Percentiles rank a stretch among this genome's conserved stretches.
phyloP scores from a whole-genome alignment of 2,113 vertebrate genomes.

The Drymodes brunneopygia region DNA sequence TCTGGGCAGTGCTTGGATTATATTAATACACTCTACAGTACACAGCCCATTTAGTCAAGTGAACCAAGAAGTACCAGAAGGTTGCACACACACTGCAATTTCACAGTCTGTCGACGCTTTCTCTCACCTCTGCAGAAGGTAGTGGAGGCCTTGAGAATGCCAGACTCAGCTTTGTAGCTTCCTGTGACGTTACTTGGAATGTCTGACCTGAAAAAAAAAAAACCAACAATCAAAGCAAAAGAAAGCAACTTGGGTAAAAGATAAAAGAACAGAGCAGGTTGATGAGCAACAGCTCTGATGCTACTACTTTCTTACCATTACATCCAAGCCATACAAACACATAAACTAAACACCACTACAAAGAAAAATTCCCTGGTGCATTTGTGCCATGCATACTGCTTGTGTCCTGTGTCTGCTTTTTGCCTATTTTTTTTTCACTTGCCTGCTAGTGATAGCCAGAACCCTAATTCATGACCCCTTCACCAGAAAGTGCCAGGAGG shows the following conservation, averaged over 20 bases:
- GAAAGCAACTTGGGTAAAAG: not conserved
- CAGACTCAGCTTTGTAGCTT: constrained; percentile 86
- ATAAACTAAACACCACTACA: not conserved
- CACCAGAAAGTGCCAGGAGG: not conserved
- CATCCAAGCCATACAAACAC: not conserved
- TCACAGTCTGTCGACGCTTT: not conserved
- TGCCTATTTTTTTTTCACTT: not conserved
- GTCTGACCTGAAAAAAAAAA: constrained; percentile 72
- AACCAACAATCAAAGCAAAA: not conserved
- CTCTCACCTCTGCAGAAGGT: constrained; percentile 79
- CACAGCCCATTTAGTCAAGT: not conserved
- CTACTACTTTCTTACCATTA: not conserved
- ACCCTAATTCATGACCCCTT: rapidly evolving
- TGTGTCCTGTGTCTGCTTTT: rapidly evolving
- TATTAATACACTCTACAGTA: not conserved
- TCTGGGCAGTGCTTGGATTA: not conserved
- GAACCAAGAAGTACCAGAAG: not conserved
- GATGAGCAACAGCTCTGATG: not conserved
- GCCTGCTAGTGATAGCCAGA: rapidly evolving
- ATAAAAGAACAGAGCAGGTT: not conserved
- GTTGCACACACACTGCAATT: not conserved
- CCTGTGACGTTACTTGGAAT: constrained; percentile 77
- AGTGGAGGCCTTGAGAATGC: constrained; percentile 78
- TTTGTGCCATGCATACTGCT: too few relatives aligned
- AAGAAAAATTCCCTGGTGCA: rapidly evolving